These are phyloP conservation scores for Prosopocoilus inquinatus DNA, from an alignment of 2,888 invertebrate genomes.

Conservation along the genomic window DNA sequence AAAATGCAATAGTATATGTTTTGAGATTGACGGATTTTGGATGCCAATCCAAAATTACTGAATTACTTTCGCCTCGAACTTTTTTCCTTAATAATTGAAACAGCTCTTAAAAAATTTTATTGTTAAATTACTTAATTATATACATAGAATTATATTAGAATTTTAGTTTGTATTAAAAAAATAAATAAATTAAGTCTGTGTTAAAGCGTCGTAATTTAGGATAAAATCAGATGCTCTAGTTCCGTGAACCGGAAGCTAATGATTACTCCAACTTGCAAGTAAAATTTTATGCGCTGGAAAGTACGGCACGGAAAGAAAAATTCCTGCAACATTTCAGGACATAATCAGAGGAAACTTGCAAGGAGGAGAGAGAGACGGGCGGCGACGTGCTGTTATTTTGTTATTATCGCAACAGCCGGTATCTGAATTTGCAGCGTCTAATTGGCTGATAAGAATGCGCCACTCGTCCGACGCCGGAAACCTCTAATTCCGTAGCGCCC, in stretches of 20 bases:
- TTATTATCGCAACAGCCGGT: conserved; percentile 23
- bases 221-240: too few relatives aligned
- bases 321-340: neutral
- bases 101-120: too few relatives aligned
- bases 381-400: conserved; percentile 5
- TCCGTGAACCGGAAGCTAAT: too few relatives aligned
- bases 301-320: neutral
- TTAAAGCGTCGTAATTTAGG: too few relatives aligned
- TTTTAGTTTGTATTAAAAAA: neutral
- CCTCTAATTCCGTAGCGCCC: conserved; percentile 35
- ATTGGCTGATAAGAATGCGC: conserved; percentile 48
- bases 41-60: too few relatives aligned
- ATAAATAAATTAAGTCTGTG: too few relatives aligned
- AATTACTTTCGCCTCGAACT: too few relatives aligned
- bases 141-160: neutral
- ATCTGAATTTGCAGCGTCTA: conserved; percentile 41
- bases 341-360: neutral
- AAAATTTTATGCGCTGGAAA: neutral
- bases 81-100: too few relatives aligned
- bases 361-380: neutral
- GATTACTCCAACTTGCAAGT: too few relatives aligned
- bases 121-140: too few relatives aligned
- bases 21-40: too few relatives aligned
- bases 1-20: too few relatives aligned
- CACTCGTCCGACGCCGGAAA: conserved; percentile 41